phyloP scores from a whole-genome alignment of 2,888 invertebrate species.

The Eurois occulta region DNA sequence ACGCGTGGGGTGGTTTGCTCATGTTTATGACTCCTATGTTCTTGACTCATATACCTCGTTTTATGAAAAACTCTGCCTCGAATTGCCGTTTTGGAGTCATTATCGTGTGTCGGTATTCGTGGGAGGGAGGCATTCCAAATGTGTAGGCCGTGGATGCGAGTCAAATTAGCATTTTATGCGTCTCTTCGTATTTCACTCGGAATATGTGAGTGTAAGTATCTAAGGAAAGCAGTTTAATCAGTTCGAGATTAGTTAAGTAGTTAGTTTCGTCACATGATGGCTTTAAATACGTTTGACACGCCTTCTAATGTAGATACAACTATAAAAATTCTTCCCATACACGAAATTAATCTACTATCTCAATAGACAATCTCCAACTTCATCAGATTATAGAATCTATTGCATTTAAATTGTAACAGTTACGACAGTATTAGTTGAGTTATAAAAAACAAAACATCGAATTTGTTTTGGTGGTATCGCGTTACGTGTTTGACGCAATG shows the following conservation, averaged over 20 bases:
- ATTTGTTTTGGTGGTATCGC: constrained; percentile 45
- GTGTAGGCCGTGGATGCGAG: constrained; percentile 69
- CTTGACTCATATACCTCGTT: constrained; percentile 89
- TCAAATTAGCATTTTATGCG: constrained; percentile 76
- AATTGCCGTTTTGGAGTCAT: constrained; percentile 85
- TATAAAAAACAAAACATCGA: constrained; percentile 45
- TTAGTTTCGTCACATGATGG: constrained; percentile 67
- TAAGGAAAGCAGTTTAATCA: constrained; percentile 68
- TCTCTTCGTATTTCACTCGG: constrained; percentile 67
- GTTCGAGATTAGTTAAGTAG: constrained; percentile 66
- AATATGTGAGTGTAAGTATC: constrained; percentile 65
- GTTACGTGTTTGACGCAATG: constrained; percentile 46
- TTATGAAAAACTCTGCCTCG: constrained; percentile 87
- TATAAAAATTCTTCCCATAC: constrained; percentile 67
- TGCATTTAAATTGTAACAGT: constrained; percentile 67
- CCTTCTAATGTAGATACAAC: constrained; percentile 62
- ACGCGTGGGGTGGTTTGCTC: constrained; percentile 83
- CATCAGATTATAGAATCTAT: constrained; percentile 62
- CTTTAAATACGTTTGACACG: constrained; percentile 67
- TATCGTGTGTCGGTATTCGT: constrained; percentile 80
- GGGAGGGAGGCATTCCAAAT: constrained; percentile 70
- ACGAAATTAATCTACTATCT: constrained; percentile 68
- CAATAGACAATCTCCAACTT: constrained; percentile 59
- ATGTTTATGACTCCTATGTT: constrained; percentile 88
- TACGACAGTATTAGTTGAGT: constrained; percentile 51